Evolutionary conservation across 2,888 invertebrate species (phyloP), one percentile per base, ranked within the genome.

Genomic region (Plebejus argus): DNA sequence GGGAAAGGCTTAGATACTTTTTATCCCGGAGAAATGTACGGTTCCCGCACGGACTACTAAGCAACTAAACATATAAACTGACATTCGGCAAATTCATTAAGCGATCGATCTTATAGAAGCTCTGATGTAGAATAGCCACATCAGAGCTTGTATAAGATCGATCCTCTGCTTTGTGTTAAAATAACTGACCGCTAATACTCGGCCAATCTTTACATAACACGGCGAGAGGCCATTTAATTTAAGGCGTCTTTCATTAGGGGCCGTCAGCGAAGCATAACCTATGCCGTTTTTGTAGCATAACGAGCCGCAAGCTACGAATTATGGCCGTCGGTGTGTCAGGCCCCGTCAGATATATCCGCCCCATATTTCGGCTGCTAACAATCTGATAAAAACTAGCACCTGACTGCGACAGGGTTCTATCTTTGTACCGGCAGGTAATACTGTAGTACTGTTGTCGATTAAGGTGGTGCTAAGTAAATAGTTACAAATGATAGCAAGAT

Each of bases 341-440:
- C 92, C 91, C 89, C 89, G 90, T 93, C 92, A 93, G 86, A 83
- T 86, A 85, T 82, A 92, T 93, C 92, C 93, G 92, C 91, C 91
- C 90, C 86, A 86, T 86, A 89, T 88, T 85, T 88, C 85, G 84
- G 86, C 84, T 83, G 89, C 85, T 89, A 91, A 79, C 76, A 79
- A 78, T 80, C 76, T 79, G 66, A 80, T 80, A 78, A 79, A 79
- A 79, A 77, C 78, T 80, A 81, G 76, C 78, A 77, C 20, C 49
- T 76, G 58, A 79, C 76, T 71, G 39, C 77, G 85, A 91, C 84
- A 90, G 84, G 82, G 89, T 90, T 83, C 85, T 82, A 87, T 84
- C 81, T 74, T 75, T 79, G 81, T 81, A 80, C 79, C 56, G 58
- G 72, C 77, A 79, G 77, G 79, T 76, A 76, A 78, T 71, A 5